Evolutionary conservation across 2,113 vertebrate genomes (phyloP).

Genomic region (Poecilia latipinna): DNA sequence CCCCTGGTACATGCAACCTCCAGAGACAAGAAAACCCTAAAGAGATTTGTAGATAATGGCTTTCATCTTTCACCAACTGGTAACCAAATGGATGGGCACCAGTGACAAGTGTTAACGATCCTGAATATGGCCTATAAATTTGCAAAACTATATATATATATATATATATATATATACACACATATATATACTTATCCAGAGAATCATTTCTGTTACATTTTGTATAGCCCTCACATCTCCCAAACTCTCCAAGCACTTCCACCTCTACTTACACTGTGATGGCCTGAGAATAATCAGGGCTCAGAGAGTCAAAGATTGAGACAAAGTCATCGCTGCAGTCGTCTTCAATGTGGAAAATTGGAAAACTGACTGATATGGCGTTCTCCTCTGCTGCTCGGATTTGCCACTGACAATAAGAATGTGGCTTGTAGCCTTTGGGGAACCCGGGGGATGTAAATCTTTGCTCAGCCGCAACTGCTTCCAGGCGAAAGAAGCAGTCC

Average conservation of each 20-base stretch:
- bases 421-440: conserved; percentile 58
- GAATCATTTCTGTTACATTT: not conserved
- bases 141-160: no score
- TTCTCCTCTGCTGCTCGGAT: conserved; percentile 66
- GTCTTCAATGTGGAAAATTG: conserved; percentile 79
- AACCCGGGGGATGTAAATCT: conserved; percentile 72
- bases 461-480: conserved; percentile 35
- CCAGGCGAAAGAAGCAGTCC: conserved; percentile 68
- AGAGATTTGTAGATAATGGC: no score
- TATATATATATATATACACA: no score
- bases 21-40: no score
- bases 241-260: not conserved
- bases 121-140: not conserved
- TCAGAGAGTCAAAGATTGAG: conserved; percentile 80
- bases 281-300: conserved; percentile 72
- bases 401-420: conserved; percentile 82
- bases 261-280: conserved; percentile 78
- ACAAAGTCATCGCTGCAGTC: conserved; percentile 80
- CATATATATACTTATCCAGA: no score
- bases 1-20: no score
- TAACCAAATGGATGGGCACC: no score
- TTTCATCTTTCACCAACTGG: no score
- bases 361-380: conserved; percentile 69
- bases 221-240: not conserved
- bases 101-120: not conserved